Conservation (phyloP, 1,140 invertebrate species). For the Bemisia tabaci region DNA sequence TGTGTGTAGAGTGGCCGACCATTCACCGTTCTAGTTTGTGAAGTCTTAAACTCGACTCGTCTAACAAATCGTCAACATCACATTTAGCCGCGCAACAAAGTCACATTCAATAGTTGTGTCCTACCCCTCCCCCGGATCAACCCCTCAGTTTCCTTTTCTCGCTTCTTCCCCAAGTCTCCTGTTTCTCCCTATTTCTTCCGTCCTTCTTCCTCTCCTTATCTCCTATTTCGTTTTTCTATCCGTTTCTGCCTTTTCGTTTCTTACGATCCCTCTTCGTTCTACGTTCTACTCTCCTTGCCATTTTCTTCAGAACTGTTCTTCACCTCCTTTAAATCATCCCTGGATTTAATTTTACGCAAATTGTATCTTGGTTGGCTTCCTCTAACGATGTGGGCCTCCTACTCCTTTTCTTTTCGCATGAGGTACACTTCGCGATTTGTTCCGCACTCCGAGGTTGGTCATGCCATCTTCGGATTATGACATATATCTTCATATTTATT, state of each 20-base stretch:
- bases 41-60: neutral
- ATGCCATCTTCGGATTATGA: no score
- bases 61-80: neutral
- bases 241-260: neutral
- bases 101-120: neutral
- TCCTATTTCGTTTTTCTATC: neutral
- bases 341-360: no score
- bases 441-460: no score
- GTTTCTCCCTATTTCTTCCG: neutral
- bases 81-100: neutral
- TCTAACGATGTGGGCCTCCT: no score
- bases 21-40: neutral
- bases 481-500: no score
- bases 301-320: neutral
- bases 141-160: neutral
- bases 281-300: neutral
- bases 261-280: neutral
- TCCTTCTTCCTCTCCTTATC: neutral
- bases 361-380: no score
- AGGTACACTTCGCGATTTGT: no score
- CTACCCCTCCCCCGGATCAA: neutral
- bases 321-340: no score
- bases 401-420: no score
- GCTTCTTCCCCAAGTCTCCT: neutral
- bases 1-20: neutral